Evolutionary conservation across 2,113 vertebrate species (phyloP).

Genomic region (Triplophysa rosa): DNA sequence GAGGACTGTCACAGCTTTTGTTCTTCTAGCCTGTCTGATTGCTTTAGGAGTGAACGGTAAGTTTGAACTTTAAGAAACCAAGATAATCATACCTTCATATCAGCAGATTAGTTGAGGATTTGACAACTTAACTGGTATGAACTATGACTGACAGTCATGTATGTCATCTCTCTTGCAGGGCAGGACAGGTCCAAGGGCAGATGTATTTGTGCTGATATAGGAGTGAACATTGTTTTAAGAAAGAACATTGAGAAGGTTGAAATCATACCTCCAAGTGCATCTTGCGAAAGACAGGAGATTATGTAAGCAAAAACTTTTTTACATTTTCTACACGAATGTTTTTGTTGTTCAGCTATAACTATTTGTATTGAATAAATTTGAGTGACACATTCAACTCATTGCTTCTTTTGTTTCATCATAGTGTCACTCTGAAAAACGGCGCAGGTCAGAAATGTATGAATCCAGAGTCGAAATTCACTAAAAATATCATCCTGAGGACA

Average conservation of each 20-base stretch:
- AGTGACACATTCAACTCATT: not conserved
- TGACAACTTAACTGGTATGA: not conserved
- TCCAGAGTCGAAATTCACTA: conserved; percentile 43
- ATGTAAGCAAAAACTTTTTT: not conserved
- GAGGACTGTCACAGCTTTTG: conserved; percentile 12
- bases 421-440: conserved; percentile 45
- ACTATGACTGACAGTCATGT: not conserved
- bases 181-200: conserved; percentile 1
- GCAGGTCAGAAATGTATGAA: conserved; percentile 43
- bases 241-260: conserved; percentile 29
- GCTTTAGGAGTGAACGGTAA: conserved; percentile 16
- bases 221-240: conserved; percentile 2
- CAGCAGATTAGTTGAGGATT: no score
- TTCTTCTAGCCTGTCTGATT: conserved; percentile 11
- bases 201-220: conserved; percentile 15
- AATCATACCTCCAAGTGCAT: conserved; percentile 19
- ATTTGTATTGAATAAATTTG: not conserved
- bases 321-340: not conserved
- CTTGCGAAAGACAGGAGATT: conserved; percentile 22
- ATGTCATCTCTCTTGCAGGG: not conserved
- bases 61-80: conserved; percentile 6
- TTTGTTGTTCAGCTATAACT: not conserved
- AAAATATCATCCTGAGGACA: conserved; percentile 25
- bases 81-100: no score
- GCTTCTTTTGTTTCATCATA: not conserved